These are phyloP conservation scores for Malthinus flaveolus DNA, from an alignment of 2,888 invertebrate species.

Conservation along the genomic window DNA sequence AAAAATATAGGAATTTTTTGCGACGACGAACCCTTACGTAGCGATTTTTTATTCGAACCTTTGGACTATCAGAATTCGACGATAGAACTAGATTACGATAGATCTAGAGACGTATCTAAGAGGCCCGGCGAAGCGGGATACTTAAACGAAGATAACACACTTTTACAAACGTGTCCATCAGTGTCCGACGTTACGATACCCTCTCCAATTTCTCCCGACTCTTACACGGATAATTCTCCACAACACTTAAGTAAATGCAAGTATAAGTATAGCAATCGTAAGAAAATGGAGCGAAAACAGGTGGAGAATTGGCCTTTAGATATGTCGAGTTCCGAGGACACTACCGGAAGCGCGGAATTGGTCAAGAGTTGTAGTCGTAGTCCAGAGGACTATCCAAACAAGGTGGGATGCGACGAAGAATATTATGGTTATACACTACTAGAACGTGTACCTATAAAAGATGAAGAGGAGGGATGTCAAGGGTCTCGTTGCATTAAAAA, in stretches of 20 bases:
- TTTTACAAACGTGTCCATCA: conserved; percentile 50
- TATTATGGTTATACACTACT: conserved; percentile 43
- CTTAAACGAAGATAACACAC: conserved; percentile 50
- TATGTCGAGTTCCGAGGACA: conserved; percentile 51
- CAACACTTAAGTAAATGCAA: conserved; percentile 50
- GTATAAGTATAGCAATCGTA: conserved; percentile 53
- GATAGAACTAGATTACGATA: conserved; percentile 44
- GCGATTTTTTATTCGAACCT: conserved; percentile 52
- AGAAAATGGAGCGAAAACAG: conserved; percentile 46
- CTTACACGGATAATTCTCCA: conserved; percentile 44
- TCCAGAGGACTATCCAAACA: conserved; percentile 39
- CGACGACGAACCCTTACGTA: conserved; percentile 47
- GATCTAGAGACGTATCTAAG: conserved; percentile 46
- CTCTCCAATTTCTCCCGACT: conserved; percentile 51
- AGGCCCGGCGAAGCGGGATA: conserved; percentile 46
- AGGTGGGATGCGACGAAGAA: conserved; percentile 41
- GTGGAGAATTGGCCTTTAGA: conserved; percentile 39
- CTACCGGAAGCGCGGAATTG: conserved; percentile 46
- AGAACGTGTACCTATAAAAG: conserved; percentile 42
- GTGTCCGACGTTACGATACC: conserved; percentile 54
- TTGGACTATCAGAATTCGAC: conserved; percentile 48
- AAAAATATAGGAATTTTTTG: conserved; percentile 48
- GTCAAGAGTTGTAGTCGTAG: conserved; percentile 40
- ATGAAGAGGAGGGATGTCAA: conserved; percentile 41
- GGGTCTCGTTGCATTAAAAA: conserved; percentile 44